Evolutionary conservation across 2,797 vertebrate species (phyloP), one percentile per base, ranked within the genome.

Genomic region (Bufotes viridis): DNA sequence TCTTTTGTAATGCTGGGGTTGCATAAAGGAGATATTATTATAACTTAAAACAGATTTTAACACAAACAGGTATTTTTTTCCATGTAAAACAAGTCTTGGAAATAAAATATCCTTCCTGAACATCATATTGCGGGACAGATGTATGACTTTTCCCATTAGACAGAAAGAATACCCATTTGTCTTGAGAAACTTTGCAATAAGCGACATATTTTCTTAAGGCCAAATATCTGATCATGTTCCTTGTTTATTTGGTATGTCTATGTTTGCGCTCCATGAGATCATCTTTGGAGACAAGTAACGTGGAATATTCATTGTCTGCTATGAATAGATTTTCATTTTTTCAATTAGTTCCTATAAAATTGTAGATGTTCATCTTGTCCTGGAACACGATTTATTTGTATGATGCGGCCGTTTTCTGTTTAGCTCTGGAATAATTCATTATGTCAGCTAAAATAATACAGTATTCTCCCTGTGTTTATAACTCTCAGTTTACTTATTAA

Each of bases 171-270:
- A 14, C 75, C 20, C 24, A 51, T 88, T 81, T 85, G 75, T 88
- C 61, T 80, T 80, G 26, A 42, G 15, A 75, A 29, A 63, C 74
- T 74, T 53, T 51, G 18, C 51, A 76, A 22, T 58, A 26, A 67
- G 61, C 51, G 26, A 61, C 57, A 75, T 85, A 29, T 49, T 87
- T 61, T 72, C 15, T n/a, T 83, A 83, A 79, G 74, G 55, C 72
- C 88, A 89, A 87, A 86, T 83, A 86, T 78, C 81, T 78, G 53
- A 86, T 82, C 60, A 24, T 78, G 85, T 86, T 72, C n/a, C 75
- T 53, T 89, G 79, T 86, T 86, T 82, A 81, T 86, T 89, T 82
- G 60, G 34, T 49, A 26, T 55, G 11, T 84, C 53, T 53, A 63
- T 82, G 70, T 78, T 88, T 85, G 78, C 78, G 61, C 42, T 74